Evolutionary conservation across 2,797 vertebrate species (phyloP).

Genomic region (Garrulus glandarius): DNA sequence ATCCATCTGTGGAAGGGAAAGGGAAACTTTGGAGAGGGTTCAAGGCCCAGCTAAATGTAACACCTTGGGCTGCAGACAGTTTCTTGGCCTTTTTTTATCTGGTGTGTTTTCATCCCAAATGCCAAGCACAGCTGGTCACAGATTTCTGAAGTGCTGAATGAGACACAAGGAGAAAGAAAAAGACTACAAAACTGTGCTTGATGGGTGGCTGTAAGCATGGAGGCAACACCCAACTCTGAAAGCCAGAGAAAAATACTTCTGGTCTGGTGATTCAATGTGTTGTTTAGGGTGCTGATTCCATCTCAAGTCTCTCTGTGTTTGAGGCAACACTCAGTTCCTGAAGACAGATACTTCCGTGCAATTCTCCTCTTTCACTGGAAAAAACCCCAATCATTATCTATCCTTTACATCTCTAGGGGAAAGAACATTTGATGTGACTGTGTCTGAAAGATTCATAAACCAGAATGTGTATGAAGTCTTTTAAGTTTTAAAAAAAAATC

Average conservation of each 20-base stretch:
- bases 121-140: not conserved
- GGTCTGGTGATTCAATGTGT: not conserved
- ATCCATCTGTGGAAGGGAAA: not conserved
- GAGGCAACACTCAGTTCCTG: not conserved
- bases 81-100: constrained; percentile 22
- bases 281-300: not conserved
- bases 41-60: not conserved
- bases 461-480: not conserved
- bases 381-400: not conserved
- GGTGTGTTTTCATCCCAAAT: not conserved
- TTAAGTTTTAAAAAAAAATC: not conserved
- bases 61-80: not conserved
- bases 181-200: not conserved
- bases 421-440: not conserved
- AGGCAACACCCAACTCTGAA: not conserved
- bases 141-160: not conserved
- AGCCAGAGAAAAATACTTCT: constrained; percentile 1
- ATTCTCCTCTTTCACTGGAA: not conserved
- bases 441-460: not conserved
- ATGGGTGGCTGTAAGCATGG: not conserved
- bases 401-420: not conserved
- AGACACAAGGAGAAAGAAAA: not conserved
- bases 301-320: not conserved
- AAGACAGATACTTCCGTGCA: not conserved
- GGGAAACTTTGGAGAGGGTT: not conserved